phyloP scores from a whole-genome alignment of 2,888 invertebrate species.

The Arctia plantaginis region DNA sequence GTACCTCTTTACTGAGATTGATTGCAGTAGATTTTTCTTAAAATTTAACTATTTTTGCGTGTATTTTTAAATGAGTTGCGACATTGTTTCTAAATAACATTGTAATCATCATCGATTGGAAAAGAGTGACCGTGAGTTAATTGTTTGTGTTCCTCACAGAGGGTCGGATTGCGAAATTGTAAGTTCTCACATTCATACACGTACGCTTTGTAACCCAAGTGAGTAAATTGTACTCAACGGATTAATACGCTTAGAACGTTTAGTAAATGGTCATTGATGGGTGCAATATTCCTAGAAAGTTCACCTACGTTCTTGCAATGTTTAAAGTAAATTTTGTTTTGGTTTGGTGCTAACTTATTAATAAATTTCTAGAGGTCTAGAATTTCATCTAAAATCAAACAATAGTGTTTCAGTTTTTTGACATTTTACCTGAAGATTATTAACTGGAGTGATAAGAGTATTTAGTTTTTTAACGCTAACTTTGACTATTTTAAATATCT shows the following conservation, averaged over 20 bases:
- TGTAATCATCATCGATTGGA: slow-evolving; percentile 2
- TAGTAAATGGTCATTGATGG: slow-evolving; percentile 8
- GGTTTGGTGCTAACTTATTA: neutral
- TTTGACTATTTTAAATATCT: no score
- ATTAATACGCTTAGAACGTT: slow-evolving; percentile 11
- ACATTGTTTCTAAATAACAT: slow-evolving; percentile 9
- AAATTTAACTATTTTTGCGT: neutral
- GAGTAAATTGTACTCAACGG: slow-evolving; percentile 8
- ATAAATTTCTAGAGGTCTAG: no score
- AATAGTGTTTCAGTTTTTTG: no score
- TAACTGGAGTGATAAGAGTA: no score
- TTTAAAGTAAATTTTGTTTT: neutral
- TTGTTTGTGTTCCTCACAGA: neutral
- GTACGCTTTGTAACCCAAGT: slow-evolving; percentile 11
- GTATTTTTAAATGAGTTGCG: neutral
- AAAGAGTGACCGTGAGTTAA: slow-evolving; percentile 14
- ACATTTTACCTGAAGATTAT: no score
- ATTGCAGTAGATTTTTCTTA: neutral
- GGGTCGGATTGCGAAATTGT: slow-evolving; percentile 12
- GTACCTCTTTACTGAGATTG: neutral
- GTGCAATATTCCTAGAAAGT: slow-evolving; percentile 10
- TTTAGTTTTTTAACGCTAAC: no score
- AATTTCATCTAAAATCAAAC: no score
- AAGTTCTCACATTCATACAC: slow-evolving; percentile 10
- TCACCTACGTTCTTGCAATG: neutral